Evolutionary conservation across 2,888 invertebrate genomes (phyloP).

Genomic region (Noctuana brunneofusca): DNA sequence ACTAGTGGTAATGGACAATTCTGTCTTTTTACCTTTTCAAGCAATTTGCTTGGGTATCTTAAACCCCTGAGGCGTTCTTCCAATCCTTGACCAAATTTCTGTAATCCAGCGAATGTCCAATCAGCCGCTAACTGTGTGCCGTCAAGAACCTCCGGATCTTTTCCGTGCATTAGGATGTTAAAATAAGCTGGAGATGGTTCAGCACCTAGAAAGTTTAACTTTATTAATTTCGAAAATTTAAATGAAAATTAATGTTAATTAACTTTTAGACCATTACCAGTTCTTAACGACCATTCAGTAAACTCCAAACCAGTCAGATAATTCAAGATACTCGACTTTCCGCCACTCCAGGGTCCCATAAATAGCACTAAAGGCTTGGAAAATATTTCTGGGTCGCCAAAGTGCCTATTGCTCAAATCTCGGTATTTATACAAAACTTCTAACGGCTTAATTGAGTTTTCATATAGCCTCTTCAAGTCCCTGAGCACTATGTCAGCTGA

Average conservation of each 20-base stretch:
- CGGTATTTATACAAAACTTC: conserved; percentile 96
- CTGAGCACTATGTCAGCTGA: conserved; percentile 90
- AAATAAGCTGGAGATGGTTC: conserved; percentile 97
- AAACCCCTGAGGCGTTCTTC: conserved; percentile 93
- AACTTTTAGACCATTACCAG: conserved; percentile 83
- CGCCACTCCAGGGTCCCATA: conserved; percentile 98
- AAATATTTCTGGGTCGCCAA: conserved; percentile 97
- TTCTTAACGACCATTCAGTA: conserved; percentile 90
- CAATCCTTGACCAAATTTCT: conserved; percentile 97
- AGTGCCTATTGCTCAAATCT: conserved; percentile 95
- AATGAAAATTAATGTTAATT: neutral
- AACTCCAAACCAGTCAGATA: conserved; percentile 95
- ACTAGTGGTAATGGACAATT: too few species aligned
- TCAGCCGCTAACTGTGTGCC: conserved; percentile 97
- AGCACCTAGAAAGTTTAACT: conserved; percentile 85
- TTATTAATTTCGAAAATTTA: conserved; percentile 16
- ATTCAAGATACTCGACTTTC: conserved; percentile 96
- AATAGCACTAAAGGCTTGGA: conserved; percentile 96
- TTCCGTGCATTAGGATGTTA: conserved; percentile 94
- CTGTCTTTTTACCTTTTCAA: conserved; percentile 88
- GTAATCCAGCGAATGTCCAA: conserved; percentile 95
- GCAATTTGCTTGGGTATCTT: conserved; percentile 90
- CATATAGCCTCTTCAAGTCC: conserved; percentile 93
- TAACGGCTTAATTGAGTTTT: conserved; percentile 93
- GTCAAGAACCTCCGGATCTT: conserved; percentile 92